Evolutionary conservation across 2,113 vertebrate species (phyloP).

Genomic region (Zosterops hypoxanthus): DNA sequence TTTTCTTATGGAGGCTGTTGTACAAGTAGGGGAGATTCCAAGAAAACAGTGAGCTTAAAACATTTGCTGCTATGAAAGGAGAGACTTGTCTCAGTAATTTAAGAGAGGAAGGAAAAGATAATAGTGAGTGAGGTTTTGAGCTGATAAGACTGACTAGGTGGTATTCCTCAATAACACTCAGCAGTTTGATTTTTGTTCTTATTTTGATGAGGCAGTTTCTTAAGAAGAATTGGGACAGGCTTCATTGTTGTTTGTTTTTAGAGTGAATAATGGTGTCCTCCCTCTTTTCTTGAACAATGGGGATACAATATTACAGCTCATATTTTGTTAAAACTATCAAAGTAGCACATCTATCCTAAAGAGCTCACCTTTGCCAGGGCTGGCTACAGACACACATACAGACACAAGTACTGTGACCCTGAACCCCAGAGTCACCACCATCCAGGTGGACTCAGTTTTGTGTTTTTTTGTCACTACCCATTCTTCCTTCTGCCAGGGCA

Average conservation of each 20-base stretch:
- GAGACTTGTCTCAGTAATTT: slow-evolving; percentile 1
- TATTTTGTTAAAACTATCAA: background rate
- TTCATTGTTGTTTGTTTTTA: background rate
- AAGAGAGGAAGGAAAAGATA: slow-evolving; percentile 17
- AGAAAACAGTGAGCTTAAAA: background rate
- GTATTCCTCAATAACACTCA: background rate
- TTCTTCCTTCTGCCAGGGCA: background rate
- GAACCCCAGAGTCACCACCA: accelerated
- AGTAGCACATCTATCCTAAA: background rate
- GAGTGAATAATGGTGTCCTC: background rate
- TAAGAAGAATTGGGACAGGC: background rate
- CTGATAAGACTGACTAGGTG: background rate
- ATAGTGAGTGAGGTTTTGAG: background rate
- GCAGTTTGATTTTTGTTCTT: background rate
- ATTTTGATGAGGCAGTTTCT: background rate
- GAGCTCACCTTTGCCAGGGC: background rate
- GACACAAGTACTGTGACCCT: background rate
- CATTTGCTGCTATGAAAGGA: background rate
- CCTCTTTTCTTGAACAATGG: background rate
- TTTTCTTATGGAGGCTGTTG: background rate
- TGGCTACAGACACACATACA: background rate
- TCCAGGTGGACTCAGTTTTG: accelerated
- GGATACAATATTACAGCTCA: background rate
- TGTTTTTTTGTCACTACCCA: background rate
- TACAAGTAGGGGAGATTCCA: background rate